Conservation (phyloP, 2,797 vertebrate species). For the Sorex maritimensis region DNA sequence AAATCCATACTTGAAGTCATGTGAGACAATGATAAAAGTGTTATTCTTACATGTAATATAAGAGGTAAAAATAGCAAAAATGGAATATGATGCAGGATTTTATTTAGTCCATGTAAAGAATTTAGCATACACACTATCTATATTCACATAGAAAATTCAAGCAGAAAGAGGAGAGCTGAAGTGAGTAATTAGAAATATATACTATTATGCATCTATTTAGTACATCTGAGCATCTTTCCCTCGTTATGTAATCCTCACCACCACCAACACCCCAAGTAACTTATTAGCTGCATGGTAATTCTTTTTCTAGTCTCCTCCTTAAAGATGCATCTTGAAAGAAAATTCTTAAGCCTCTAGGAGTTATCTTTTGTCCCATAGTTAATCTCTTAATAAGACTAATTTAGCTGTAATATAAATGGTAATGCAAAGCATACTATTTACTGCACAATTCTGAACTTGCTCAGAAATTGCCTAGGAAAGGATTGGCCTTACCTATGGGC, state of each 20-base stretch:
- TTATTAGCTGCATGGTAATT: conserved; percentile 56
- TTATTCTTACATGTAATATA: conserved; percentile 17
- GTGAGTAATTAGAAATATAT: neutral
- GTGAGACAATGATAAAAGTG: conserved; percentile 30
- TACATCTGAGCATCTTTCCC: conserved; percentile 8
- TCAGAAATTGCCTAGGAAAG: conserved; percentile 63
- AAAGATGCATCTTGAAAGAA: conserved; percentile 69
- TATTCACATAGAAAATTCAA: neutral
- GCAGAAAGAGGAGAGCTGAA: no score
- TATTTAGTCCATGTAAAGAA: neutral
- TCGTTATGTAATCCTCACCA: conserved; percentile 58
- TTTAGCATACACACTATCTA: neutral
- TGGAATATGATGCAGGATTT: neutral
- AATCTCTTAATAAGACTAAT: conserved; percentile 86
- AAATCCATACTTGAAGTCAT: conserved; percentile 2
- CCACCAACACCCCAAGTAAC: neutral
- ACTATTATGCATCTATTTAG: neutral
- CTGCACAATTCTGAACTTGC: conserved; percentile 84
- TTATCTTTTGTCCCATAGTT: conserved; percentile 78
- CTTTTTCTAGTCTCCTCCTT: conserved; percentile 58
- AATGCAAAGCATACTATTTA: conserved; percentile 73
- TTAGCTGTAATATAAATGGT: conserved; percentile 78
- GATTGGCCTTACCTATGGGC: neutral
- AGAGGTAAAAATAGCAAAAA: neutral
- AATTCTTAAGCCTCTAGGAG: conserved; percentile 76